Evolutionary conservation across 2,797 vertebrate species (phyloP).

Genomic region (Pachyuromys duprasi): DNA sequence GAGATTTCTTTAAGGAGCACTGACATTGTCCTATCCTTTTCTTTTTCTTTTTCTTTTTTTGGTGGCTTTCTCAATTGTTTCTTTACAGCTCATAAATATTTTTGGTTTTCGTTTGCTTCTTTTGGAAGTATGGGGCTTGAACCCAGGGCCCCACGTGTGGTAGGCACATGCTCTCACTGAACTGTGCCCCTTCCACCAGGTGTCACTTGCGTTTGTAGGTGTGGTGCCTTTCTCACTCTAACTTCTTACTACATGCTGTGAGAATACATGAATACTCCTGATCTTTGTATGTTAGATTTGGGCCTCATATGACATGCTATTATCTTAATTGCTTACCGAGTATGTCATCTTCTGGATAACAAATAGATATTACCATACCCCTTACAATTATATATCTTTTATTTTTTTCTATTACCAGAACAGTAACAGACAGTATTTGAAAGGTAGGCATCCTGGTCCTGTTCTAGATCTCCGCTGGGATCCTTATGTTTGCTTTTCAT

Average conservation of each 20-base stretch:
- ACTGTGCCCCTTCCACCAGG: background rate
- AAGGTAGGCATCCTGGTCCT: no score
- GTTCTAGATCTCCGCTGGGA: background rate
- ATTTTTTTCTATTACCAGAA: background rate
- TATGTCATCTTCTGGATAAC: background rate
- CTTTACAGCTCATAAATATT: background rate
- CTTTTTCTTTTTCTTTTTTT: background rate
- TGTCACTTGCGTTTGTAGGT: background rate
- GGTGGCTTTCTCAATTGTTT: background rate
- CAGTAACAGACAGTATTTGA: background rate
- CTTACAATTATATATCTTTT: background rate
- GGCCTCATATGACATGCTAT: background rate
- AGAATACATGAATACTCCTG: background rate
- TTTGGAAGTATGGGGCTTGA: background rate
- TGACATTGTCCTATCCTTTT: background rate
- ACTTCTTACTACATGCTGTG: background rate
- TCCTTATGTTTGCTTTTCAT: background rate
- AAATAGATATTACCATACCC: background rate
- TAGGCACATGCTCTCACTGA: background rate
- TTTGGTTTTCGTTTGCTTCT: background rate
- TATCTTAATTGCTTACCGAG: background rate
- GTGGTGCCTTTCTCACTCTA: background rate
- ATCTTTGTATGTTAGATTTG: background rate
- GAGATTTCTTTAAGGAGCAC: background rate
- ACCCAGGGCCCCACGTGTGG: background rate